phyloP scores from a whole-genome alignment of 1,140 invertebrate genomes.

The Drosophila willistoni region DNA sequence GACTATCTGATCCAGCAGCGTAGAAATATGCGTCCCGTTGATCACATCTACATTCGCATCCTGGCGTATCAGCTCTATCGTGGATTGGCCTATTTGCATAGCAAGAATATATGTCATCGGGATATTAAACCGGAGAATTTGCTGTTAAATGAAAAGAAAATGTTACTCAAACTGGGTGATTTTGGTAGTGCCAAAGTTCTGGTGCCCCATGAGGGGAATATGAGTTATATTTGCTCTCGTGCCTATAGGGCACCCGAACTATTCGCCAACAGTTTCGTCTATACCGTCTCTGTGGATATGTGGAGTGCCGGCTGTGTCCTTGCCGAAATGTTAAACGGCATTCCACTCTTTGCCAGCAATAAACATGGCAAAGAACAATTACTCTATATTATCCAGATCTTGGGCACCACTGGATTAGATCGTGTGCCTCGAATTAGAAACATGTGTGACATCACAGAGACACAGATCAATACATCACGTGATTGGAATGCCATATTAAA shows the following conservation, averaged over 20 bases:
- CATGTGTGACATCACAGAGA: background rate
- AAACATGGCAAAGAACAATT: slow-evolving; percentile 13
- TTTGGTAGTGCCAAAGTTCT: slow-evolving; percentile 99
- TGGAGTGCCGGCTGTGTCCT: slow-evolving; percentile 99
- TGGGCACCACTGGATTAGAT: slow-evolving; percentile 47
- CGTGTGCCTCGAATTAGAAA: background rate
- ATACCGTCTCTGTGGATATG: slow-evolving; percentile 96
- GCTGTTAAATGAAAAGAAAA: slow-evolving; percentile 96
- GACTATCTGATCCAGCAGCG: slow-evolving; percentile 16
- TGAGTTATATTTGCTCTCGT: slow-evolving; percentile 99
- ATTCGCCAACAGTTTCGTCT: slow-evolving; percentile 99
- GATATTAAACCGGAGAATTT: slow-evolving; percentile 99
- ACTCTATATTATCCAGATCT: slow-evolving; percentile 4
- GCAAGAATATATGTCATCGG: slow-evolving; percentile 98
- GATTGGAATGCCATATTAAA: slow-evolving; percentile 28
- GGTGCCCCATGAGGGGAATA: slow-evolving; percentile 97
- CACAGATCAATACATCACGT: background rate
- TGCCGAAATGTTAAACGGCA: slow-evolving; percentile 96
- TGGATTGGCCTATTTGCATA: slow-evolving; percentile 98
- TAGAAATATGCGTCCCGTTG: background rate
- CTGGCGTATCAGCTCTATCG: slow-evolving; percentile 97
- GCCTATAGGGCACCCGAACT: slow-evolving; percentile 99
- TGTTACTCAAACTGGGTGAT: slow-evolving; percentile 98
- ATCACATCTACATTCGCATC: slow-evolving; percentile 38
- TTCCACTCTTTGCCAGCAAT: slow-evolving; percentile 92